A percentile compares a stretch with the other conserved stretches of the same genome.
These are phyloP conservation scores for Prionace glauca DNA, from an alignment of 2,797 vertebrate genomes.

Conservation along the genomic window DNA sequence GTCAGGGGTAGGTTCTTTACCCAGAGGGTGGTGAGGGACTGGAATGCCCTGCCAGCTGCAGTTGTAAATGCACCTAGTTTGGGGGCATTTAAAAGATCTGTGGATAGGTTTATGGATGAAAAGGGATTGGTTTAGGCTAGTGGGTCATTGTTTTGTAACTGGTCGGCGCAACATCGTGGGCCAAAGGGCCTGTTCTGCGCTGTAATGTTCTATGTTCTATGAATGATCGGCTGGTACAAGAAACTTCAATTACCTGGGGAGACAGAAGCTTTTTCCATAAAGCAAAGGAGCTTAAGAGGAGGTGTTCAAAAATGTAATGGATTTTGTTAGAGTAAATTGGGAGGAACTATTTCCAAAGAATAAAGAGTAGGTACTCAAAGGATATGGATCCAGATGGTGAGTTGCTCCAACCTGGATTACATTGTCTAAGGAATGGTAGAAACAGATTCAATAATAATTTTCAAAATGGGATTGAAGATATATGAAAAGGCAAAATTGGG, in stretches of 20 bases:
- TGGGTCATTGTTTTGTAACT: too few species aligned
- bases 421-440: not conserved
- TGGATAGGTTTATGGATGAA: too few species aligned
- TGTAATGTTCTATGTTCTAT: too few species aligned
- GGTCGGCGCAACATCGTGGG: too few species aligned
- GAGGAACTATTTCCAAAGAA: not conserved
- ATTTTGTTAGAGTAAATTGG: not conserved
- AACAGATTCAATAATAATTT: not conserved
- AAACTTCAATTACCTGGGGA: not conserved
- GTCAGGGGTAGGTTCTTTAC: too few species aligned
- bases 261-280: not conserved
- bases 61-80: too few species aligned
- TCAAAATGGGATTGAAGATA: not conserved
- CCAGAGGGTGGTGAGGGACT: too few species aligned
- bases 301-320: not conserved
- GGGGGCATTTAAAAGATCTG: too few species aligned
- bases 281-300: not conserved
- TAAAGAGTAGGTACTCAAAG: not conserved
- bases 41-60: too few species aligned
- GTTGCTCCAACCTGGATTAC: not conserved
- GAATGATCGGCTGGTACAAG: not conserved
- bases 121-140: too few species aligned
- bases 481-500: not conserved
- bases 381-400: not conserved
- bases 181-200: too few species aligned